A percentile compares a stretch with the other conserved stretches of the same genome.
Evolutionary conservation across 2,797 vertebrate genomes (phyloP).

Genomic region (Anableps anableps): DNA sequence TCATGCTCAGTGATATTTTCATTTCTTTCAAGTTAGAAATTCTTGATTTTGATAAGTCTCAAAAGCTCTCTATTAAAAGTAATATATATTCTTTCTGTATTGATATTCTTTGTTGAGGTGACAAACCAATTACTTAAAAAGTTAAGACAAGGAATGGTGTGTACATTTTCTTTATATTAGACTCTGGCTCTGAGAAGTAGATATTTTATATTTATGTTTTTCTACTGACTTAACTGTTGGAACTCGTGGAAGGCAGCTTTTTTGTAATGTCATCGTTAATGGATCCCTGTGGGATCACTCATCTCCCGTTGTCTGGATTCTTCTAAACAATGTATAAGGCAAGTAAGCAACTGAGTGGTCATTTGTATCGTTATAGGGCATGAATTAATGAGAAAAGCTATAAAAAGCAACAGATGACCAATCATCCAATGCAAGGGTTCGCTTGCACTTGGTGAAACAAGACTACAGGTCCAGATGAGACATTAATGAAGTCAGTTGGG

Average conservation of each 20-base stretch:
- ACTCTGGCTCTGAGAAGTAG: neutral
- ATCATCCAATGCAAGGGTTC: constrained; percentile 17
- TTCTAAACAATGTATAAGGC: constrained; percentile 48
- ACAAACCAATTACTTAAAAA: constrained; percentile 34
- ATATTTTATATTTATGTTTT: constrained; percentile 21
- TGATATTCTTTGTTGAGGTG: neutral
- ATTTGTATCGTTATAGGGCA: constrained; percentile 46
- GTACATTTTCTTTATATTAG: constrained; percentile 51
- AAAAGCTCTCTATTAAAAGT: neutral
- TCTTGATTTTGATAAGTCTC: neutral
- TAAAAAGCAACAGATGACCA: constrained; percentile 31
- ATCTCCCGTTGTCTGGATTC: constrained; percentile 39
- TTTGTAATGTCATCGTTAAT: constrained; percentile 56
- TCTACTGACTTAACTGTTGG: constrained; percentile 16
- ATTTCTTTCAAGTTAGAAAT: neutral
- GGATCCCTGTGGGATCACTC: constrained; percentile 66
- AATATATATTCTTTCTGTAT: neutral
- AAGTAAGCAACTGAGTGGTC: constrained; percentile 33
- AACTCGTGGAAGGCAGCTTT: constrained; percentile 30
- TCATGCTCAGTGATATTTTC: constrained; percentile 2
- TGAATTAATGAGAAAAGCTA: constrained; percentile 58
- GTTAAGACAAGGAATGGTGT: constrained; percentile 18
- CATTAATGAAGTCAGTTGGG: constrained; percentile 44
- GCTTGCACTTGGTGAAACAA: constrained; percentile 33
- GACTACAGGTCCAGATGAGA: constrained; percentile 30